Conservation (phyloP, 2,888 invertebrate genomes). For the Cancer borealis region DNA sequence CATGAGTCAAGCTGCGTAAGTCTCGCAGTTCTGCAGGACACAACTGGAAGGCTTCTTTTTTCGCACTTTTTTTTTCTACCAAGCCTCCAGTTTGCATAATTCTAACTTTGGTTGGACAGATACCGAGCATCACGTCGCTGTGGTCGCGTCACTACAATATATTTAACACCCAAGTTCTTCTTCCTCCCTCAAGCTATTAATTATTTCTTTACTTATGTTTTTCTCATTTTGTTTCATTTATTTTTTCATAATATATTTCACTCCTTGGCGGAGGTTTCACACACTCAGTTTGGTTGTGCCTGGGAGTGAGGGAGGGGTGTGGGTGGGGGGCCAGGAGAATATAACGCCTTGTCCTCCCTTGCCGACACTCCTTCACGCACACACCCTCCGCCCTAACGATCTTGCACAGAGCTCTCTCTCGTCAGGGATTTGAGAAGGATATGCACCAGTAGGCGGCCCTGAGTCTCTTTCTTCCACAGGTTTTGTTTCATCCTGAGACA, state of each 20-base stretch:
- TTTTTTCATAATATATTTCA: not conserved
- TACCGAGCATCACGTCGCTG: not conserved
- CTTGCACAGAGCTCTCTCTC: not conserved
- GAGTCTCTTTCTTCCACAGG: not conserved
- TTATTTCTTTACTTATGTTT: not conserved
- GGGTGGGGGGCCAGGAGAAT: not conserved
- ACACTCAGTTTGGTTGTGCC: not conserved
- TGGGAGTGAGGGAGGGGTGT: not conserved
- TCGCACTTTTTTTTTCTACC: not conserved
- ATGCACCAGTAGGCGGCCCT: not conserved
- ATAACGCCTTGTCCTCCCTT: not conserved
- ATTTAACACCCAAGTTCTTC: not conserved
- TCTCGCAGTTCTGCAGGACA: not conserved
- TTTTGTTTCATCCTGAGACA: not conserved
- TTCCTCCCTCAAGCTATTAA: not conserved
- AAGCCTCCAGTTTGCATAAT: conserved; percentile 20
- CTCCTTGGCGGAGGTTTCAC: not conserved
- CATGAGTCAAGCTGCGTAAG: not conserved
- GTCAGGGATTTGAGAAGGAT: not conserved
- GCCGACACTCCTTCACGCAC: not conserved
- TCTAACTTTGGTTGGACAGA: conserved; percentile 3
- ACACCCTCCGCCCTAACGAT: not conserved
- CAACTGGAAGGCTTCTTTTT: conserved; percentile 18
- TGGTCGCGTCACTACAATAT: not conserved
- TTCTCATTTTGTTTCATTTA: not conserved